Base-by-base conservation (phyloP, 2,888 invertebrate genomes). In the Andrena hattorfiana region DNA sequence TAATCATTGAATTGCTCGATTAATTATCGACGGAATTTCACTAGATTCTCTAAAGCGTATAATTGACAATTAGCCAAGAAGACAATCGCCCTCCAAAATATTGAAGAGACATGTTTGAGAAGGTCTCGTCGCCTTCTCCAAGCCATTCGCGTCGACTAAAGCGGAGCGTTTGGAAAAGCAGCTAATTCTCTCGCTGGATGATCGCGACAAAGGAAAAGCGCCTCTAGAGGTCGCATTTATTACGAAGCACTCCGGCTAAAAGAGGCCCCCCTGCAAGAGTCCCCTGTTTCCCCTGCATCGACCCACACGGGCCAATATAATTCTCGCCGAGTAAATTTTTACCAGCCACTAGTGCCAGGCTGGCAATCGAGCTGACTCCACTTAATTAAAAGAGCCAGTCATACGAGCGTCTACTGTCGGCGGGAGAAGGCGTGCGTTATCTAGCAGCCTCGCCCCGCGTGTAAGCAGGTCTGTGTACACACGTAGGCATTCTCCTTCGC, bases 401-500 rank as follows among this genome's bases (percentile, higher is more conserved):
- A 70, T 54, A 84, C 69, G 81, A 59, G 66, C 70, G 81, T 42
- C 42, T 71, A 85, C 89, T 86, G 88, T 79, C 82, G 77, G 83
- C 63, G 71, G 75, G 85, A 85, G 76, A 76, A 86, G 88, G 91
- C 92, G 92, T 91, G 91, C 91, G 89, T 91, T 92, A 92, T 91
- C 92, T 90, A 85, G 84, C 87, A 87, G 87, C 84, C 92, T 91
- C 91, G 88, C 20, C 87, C 81, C 77, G 87, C 69, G 83, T 64
- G 73, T 80, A 89, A 87, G 83, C 85, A 85, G 79, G 85, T 62
- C 80, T 84, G 85, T 85, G 83, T 87, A 87, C 84, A 83, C 86
- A 86, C 86, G 81, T 81, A 83, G 35, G 49, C 77, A 54, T 56
- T 62, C 76, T 62, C 49, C n/a, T 67, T 83, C 84, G 78, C 83